phyloP scores from a whole-genome alignment of 2,113 vertebrate genomes.

The Siniperca chuatsi region DNA sequence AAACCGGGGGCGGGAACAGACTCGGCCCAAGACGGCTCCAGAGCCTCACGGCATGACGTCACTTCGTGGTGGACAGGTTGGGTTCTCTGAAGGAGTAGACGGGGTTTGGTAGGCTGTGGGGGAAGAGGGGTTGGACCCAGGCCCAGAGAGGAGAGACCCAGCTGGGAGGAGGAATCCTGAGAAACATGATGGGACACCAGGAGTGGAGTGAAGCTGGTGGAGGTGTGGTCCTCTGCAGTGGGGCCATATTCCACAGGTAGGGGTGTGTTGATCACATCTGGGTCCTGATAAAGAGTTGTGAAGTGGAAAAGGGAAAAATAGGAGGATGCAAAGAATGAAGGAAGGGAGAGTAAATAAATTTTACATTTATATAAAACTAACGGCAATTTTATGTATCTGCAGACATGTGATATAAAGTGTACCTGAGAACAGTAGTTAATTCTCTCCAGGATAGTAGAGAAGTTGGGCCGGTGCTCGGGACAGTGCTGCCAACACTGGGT shows the following conservation, averaged over 20 bases:
- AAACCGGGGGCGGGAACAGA: conserved; percentile 68
- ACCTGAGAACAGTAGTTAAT: conserved; percentile 95
- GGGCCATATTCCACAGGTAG: conserved; percentile 89
- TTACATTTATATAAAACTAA: not conserved
- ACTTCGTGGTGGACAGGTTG: conserved; percentile 83
- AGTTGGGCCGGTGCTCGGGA: conserved; percentile 91
- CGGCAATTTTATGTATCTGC: not conserved
- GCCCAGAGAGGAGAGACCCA: conserved; percentile 59
- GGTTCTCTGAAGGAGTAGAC: conserved; percentile 73
- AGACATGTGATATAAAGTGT: conserved; percentile 28
- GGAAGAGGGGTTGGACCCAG: conserved; percentile 45
- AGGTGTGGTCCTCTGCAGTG: conserved; percentile 82
- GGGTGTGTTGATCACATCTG: conserved; percentile 91
- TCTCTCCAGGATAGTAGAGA: conserved; percentile 91
- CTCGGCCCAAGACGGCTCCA: conserved; percentile 82
- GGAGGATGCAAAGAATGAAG: not conserved
- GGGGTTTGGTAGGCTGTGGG: conserved; percentile 76
- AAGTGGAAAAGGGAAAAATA: not conserved
- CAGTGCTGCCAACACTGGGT: conserved; percentile 96
- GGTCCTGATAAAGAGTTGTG: conserved; percentile 83
- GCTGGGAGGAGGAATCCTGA: conserved; percentile 72
- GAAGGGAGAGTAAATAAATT: not conserved
- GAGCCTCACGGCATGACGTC: conserved; percentile 77
- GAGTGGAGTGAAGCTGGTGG: conserved; percentile 84
- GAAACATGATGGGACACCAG: conserved; percentile 79